A percentile compares a stretch with the other conserved stretches of the same genome.
Conservation (phyloP, 2,113 vertebrate species). For the Eclectus roratus region DNA sequence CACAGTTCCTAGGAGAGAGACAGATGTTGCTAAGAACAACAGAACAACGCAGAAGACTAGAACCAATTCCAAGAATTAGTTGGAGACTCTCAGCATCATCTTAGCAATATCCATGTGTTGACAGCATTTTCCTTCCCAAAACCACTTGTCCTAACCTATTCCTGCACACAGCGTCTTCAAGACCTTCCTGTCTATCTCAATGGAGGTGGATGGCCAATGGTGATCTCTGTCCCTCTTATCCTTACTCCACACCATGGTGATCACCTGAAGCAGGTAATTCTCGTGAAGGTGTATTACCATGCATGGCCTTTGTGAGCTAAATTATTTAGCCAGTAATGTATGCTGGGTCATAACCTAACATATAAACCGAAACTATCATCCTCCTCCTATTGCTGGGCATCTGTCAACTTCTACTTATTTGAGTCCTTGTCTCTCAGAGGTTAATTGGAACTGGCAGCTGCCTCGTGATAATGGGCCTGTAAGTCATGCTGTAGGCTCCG, state of each 20-base stretch:
- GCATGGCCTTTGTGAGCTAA: not conserved
- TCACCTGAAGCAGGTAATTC: not conserved
- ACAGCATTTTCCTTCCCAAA: not conserved
- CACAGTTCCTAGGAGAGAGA: not conserved
- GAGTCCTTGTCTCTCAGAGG: not conserved
- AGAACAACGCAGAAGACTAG: not conserved
- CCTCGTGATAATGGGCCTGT: not conserved
- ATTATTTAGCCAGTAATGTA: not conserved
- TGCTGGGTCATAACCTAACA: not conserved
- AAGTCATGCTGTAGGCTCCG: not conserved
- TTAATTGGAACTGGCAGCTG: slow-evolving; percentile 4
- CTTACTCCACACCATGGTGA: not conserved
- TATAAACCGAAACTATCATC: fast-evolving
- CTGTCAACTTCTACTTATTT: slow-evolving; percentile 14
- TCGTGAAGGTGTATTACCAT: not conserved
- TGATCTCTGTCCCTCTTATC: not conserved
- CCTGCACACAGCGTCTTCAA: not conserved
- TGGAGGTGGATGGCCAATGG: not conserved
- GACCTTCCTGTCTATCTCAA: not conserved
- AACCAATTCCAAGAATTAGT: not conserved
- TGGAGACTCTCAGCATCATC: not conserved
- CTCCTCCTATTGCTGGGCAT: not conserved
- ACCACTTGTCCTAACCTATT: not conserved
- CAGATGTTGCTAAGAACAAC: not conserved
- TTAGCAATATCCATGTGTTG: not conserved